Base-by-base conservation (phyloP, 2,888 invertebrate species). In the Acronicta leporina region DNA sequence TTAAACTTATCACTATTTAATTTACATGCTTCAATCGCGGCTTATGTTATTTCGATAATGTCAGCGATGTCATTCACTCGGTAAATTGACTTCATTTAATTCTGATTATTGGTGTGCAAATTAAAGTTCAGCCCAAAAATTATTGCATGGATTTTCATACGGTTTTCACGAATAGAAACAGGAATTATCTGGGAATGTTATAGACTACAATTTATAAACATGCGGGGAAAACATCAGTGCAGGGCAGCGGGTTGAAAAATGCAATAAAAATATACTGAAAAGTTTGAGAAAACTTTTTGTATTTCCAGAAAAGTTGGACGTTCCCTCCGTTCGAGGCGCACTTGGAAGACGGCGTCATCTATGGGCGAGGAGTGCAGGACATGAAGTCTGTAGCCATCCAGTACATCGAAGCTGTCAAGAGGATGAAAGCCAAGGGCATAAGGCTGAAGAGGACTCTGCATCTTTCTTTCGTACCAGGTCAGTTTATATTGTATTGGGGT, bases 261-360 rank as follows among this genome's bases (percentile, higher is more conserved):
- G n/a, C n/a, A n/a, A n/a, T n/a, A n/a, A n/a, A n/a, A n/a, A n/a
- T n/a, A n/a, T n/a, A n/a, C n/a, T n/a, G n/a, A n/a, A n/a, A n/a
- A n/a, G n/a, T n/a, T n/a, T n/a, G n/a, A n/a, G n/a, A n/a, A n/a
- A n/a, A n/a, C n/a, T n/a, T n/a, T n/a, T n/a, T n/a, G n/a, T n/a
- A n/a, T n/a, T n/a, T n/a, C 20, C 20, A 97, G 97, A 97, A 98
- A 68, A 96, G 97, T 79, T 99, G 99, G 99, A 97, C 95, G 0
- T 95, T 98, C 86, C 97, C 97, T 13, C 99, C 99, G 0, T 99
- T 99, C 88, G 96, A 95, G 51, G 99, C 98, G 0, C 95, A 96
- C 51, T 96, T 98, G 81, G 97, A 97, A 0, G 94, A 97, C 50
- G 98, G 98, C 0, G 95, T 98, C 61, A 97, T 98, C 73, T 98